Base-by-base conservation (phyloP, 2,797 vertebrate species). In the Coendou prehensilis region DNA sequence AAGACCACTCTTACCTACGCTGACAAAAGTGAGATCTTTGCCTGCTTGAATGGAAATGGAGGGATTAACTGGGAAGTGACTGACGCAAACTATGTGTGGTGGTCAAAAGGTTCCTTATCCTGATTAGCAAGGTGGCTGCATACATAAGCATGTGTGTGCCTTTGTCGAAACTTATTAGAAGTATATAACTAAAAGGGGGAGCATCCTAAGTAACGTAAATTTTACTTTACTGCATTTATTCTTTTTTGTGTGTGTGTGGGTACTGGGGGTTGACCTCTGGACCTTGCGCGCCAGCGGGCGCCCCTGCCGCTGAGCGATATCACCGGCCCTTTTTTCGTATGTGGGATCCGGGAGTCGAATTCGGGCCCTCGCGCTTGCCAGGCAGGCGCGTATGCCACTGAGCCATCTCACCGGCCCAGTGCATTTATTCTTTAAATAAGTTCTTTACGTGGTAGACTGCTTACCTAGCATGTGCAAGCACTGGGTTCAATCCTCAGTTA, bases 21-120 rank as follows among this genome's bases (percentile, higher is more conserved):
- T 64, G 50, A 59, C 67, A 92, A 89, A 95, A 94, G 76, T 67
- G 76, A 83, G 22, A 92, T 79, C 0, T 28, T 87, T 59, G 23
- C 9, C 47, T 63, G 9, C 11, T 89, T 92, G 26, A 9, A 1
- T 30, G 1, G 17, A 50, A 11, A 54, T 54, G 78, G 17, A 91
- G 13, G 20, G 63, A 56, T 54, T 80, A 13, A 13, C 56, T 59
- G 30, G 15, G 63, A 94, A 69, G 15, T 0, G 2, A 13, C 37
- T 45, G 6, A 82, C 69, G 28, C 56, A 83, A 80, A 87, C 3
- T 90, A 47, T 33, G 11, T 9, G 13, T 5, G 20, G 3, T 84
- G 9, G 30, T 91, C 37, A 57, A 87, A 92, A 93, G 23, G 15
- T 54, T 71, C 80, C 82, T 4, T 18, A n/a, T 81, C 57, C 81